phyloP scores from a whole-genome alignment of 2,888 invertebrate species.

The Chymomyza amoena region DNA sequence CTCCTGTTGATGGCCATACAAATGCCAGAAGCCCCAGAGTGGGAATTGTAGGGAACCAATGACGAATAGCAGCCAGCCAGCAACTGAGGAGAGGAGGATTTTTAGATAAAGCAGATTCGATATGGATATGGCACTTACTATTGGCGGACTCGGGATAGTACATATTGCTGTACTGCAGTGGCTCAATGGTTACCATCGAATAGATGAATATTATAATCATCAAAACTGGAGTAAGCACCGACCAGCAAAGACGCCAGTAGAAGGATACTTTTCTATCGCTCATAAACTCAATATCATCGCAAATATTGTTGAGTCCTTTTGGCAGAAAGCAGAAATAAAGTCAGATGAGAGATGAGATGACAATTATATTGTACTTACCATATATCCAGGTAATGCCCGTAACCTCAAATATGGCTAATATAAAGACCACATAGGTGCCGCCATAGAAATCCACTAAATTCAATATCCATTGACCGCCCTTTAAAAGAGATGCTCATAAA shows the following conservation, averaged over 20 bases:
- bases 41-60: constrained; percentile 80
- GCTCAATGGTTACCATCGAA: constrained; percentile 82
- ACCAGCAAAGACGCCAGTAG: constrained; percentile 90
- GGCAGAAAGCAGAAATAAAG: constrained; percentile 12
- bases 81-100: constrained; percentile 71
- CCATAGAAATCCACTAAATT: constrained; percentile 82
- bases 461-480: constrained; percentile 83
- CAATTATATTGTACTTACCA: constrained; percentile 76
- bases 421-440: constrained; percentile 82
- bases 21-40: constrained; percentile 78
- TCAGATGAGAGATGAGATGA: neutral
- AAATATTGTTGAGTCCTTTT: constrained; percentile 82
- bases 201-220: constrained; percentile 86
- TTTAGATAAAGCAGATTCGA: neutral
- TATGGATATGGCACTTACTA: constrained; percentile 76
- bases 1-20: constrained; percentile 45
- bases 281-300: constrained; percentile 89
- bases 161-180: constrained; percentile 81
- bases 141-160: constrained; percentile 82
- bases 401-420: constrained; percentile 81
- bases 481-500: constrained; percentile 34
- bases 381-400: constrained; percentile 82
- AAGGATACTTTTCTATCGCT: constrained; percentile 82
- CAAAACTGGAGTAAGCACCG: constrained; percentile 84
- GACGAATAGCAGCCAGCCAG: constrained; percentile 80